Evolutionary conservation across 2,113 vertebrate species (phyloP), one percentile per base, ranked within the genome.

Genomic region (Trematomus loennbergii): DNA sequence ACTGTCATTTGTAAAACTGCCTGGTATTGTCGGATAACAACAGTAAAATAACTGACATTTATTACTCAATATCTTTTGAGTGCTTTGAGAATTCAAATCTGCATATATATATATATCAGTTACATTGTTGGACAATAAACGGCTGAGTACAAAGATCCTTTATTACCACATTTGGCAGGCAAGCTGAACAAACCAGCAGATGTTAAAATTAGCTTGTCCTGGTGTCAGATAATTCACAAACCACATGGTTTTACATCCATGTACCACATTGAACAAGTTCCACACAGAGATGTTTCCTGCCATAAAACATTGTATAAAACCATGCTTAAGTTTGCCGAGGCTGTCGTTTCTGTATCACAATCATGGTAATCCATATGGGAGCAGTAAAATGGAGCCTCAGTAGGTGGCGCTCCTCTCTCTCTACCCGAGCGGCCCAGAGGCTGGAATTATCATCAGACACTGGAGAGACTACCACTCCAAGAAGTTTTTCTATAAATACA

Each of bases 401-500:
- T 87, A 91, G 90, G 90, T 80, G 91, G 89, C 85, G 89, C 88
- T 82, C 64, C 72, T 80, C 89, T 83, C 81, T 83, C 54, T 43
- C 46, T 83, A 78, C 52, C 22, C 12, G 2, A 79, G 69, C 29
- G 13, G 46, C 71, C 61, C 68, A 70, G 46, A 90, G 74, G 83
- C 90, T 91, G 87, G 87, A 91, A 84, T 91, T 68, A 82, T 84
- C 81, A 87, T 88, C 75, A 83, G 74, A 82, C 84, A 88, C 83
- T 64, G 75, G 72, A 85, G 75, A 87, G 73, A 86, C 61, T 71
- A 83, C 60, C 33, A 72, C 80, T 81, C 74, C 87, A 60, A 54
- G 76, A 81, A 77, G 78, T 50, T 84, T 85, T 84, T 91, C 88
- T 92, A 93, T 94, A 94, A 95, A 94, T 94, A 95, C 91, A 89